Evolutionary conservation across 2,797 vertebrate species (phyloP), one percentile per base, ranked within the genome.

Genomic region (Novumbra hubbsi): DNA sequence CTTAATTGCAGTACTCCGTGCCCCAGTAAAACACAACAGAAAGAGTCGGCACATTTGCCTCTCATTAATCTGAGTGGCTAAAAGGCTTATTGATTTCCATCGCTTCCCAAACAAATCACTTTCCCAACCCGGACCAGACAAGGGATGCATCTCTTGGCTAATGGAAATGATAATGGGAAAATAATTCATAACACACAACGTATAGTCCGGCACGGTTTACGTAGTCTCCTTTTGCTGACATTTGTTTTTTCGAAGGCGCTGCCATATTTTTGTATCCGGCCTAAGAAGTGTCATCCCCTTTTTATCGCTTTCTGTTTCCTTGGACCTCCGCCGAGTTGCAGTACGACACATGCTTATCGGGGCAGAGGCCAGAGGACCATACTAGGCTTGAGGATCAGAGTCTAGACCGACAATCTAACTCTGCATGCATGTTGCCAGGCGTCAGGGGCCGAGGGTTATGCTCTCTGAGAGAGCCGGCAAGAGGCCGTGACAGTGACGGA

Each of bases 11-110:
- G 78, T 76, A 78, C 85, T 68, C 27, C 83, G 81, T 74, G 80
- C 78, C 83, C 82, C 70, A 76, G 87, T 87, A 86, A 89, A 86
- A 87, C 84, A 90, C 85, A 89, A 71, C 9, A 64, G 62, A 80
- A 84, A 75, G 83, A 81, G 83, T 72, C 82, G 82, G 87, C 83
- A 81, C 90, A 92, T 92, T 92, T 92, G 89, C 89, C 87, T 92
- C 83, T 92, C 91, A 89, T 92, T 90, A 88, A 88, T 92, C 89
- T 89, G 86, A 91, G 88, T 88, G 84, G 90, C 89, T 92, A 92
- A 93, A 90, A 92, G 92, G 90, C n/a, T 91, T 92, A 93, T 92
- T 92, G 92, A 93, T 93, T 91, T 85, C 86, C 80, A 28, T 83
- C 88, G 86, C 86, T 90, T 92, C 87, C 87, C 88, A 91, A 92